Percentiles rank a stretch among this genome's conserved stretches.
Conservation (phyloP, 2,113 vertebrate species). For the rat (Rattus norvegicus) region GRCr8 NC_086021.1:69778501-69779000, state of each 20-base stretch:
- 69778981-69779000: not conserved
- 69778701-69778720: not conserved
- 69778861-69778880: not conserved
- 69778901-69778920: not conserved
- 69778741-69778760: not conserved
- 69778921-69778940: constrained; percentile 19
- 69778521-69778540: not conserved
- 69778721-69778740: not conserved
- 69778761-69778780: not conserved
- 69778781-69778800: not conserved
- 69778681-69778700: not conserved
- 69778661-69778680: no score
- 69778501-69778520: not conserved
- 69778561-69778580: not conserved
- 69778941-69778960: not conserved
- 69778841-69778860: not conserved
- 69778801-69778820: not conserved
- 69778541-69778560: not conserved
- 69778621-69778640: not conserved
- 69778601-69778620: not conserved
- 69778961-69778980: not conserved
- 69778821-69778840: not conserved
- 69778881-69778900: not conserved
- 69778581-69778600: not conserved
- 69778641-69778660: not conserved